phyloP scores from a whole-genome alignment of 2,888 invertebrate species.

The Drosophila austrosaltans region DNA sequence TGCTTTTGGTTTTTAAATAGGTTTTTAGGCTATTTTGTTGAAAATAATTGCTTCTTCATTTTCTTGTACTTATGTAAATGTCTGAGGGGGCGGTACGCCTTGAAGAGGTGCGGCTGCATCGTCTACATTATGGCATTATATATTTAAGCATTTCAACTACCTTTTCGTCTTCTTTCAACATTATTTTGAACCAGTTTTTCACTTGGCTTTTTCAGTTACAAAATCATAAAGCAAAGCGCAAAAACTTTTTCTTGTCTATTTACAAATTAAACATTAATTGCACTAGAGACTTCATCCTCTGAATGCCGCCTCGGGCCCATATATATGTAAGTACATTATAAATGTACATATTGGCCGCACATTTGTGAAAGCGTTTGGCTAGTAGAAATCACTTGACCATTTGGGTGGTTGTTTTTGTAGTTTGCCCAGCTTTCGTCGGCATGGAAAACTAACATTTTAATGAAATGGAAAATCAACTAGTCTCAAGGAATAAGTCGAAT shows the following conservation, averaged over 20 bases:
- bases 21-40: slow-evolving; percentile 8
- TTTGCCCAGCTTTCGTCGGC: slow-evolving; percentile 66
- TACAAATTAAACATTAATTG: slow-evolving; percentile 75
- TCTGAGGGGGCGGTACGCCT: slow-evolving; percentile 29
- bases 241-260: slow-evolving; percentile 71
- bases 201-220: slow-evolving; percentile 56
- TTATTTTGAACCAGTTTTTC: slow-evolving; percentile 50
- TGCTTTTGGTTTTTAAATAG: not conserved
- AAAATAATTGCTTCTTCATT: slow-evolving; percentile 35
- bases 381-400: slow-evolving; percentile 76
- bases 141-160: slow-evolving; percentile 28
- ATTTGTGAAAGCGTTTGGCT: slow-evolving; percentile 70
- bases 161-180: slow-evolving; percentile 15
- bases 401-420: slow-evolving; percentile 40
- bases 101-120: slow-evolving; percentile 38
- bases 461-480: slow-evolving; percentile 17
- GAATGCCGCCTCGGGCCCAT: slow-evolving; percentile 14
- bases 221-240: slow-evolving; percentile 34
- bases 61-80: slow-evolving; percentile 19
- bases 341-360: slow-evolving; percentile 25
- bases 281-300: slow-evolving; percentile 30
- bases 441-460: slow-evolving; percentile 56
- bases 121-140: slow-evolving; percentile 10
- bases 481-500: not conserved
- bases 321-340: slow-evolving; percentile 4